Evolutionary conservation across 2,113 vertebrate genomes (phyloP), one percentile per base, ranked within the genome.

Genomic region (Oplegnathus fasciatus): DNA sequence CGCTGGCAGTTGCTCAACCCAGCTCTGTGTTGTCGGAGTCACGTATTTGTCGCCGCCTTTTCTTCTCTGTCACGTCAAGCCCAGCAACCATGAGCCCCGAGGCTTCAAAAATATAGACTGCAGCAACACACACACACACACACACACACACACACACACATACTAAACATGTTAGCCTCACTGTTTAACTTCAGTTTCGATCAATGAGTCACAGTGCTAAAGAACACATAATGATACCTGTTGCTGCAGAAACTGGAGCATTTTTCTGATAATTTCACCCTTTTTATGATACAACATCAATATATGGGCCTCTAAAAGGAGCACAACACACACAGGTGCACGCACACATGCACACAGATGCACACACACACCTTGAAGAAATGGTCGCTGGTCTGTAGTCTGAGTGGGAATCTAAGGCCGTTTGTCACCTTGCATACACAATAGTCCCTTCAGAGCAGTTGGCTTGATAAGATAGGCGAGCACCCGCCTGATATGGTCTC

Each of bases 381-480:
- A 86, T 62, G 76, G 34, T 76, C 64, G 58, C 66, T 83, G 74
- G 30, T 48, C 79, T 67, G 32, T 2, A 67, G 76, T 78, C 75
- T 79, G 32, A 84, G 85, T 84, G 87, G 88, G 89, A 84, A 91
- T 87, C 82, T 62, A 32, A 73, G 87, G 75, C 68, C 71, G 89
- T 72, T 90, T n/a, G 81, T 93, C 91, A 94, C 91, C 90, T 86
- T 91, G 65, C 78, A 80, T 80, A 64, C 84, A 94, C 92, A 94
- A 91, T 88, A 83, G 89, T 86, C 77, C 81, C 85, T 90, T 88
- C 66, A 89, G 91, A 87, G 83, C 88, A 88, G 86, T 89, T 87
- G 62, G 54, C 14, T 66, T 89, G 94, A 96, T 95, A 96, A 95
- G 93, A 93, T 93, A 93, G 86, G 89, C 44, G 11, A 84, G 44